Conservation (phyloP, 2,797 vertebrate genomes). For the Scyliorhinus canicula region DNA sequence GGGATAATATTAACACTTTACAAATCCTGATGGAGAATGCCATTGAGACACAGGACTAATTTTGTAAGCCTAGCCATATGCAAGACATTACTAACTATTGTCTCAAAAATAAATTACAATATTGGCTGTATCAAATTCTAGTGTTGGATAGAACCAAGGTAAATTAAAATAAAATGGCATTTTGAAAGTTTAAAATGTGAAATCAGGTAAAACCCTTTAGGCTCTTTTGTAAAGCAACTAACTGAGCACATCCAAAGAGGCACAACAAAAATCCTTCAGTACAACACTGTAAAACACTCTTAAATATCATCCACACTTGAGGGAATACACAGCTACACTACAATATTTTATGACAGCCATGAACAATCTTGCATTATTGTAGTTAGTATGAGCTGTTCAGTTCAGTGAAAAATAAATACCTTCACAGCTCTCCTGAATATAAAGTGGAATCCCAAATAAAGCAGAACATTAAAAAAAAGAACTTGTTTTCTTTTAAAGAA, state of each 20-base stretch:
- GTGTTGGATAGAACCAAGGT: neutral
- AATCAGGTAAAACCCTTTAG: neutral
- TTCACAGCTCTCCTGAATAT: conserved; percentile 18
- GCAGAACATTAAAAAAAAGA: neutral
- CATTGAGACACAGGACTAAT: neutral
- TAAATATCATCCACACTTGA: neutral
- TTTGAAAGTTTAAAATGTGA: conserved; percentile 6
- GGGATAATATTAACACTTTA: neutral
- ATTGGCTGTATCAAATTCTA: neutral
- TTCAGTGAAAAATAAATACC: conserved; percentile 20
- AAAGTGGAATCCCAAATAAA: conserved; percentile 13
- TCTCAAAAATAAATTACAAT: neutral
- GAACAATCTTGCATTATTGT: conserved; percentile 9
- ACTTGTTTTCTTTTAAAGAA: neutral
- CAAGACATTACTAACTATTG: neutral
- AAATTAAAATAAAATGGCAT: conserved; percentile 1
- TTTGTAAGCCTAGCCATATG: neutral
- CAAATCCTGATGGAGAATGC: neutral
- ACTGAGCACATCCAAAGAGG: neutral
- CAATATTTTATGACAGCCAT: conserved; percentile 28
- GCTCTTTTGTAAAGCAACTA: conserved; percentile 17
- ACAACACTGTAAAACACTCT: neutral
- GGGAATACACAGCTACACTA: neutral
- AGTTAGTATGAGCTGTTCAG: conserved; percentile 32
- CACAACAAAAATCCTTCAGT: conserved; percentile 26